Evolutionary conservation across 2,888 invertebrate genomes (phyloP).

Genomic region (Volucella zonaria): DNA sequence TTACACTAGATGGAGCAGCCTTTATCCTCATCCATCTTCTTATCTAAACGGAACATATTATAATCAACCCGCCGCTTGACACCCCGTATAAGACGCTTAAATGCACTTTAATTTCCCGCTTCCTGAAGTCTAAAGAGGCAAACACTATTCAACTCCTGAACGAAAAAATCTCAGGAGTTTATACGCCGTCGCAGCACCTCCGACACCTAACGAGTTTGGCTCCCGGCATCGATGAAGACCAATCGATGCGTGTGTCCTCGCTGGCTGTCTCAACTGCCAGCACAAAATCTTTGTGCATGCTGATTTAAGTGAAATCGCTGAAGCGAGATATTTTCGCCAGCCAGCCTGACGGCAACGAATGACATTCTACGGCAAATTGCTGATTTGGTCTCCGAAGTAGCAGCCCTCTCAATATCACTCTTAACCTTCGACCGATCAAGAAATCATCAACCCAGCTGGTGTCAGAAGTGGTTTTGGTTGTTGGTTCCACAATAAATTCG

Average conservation of each 20-base stretch:
- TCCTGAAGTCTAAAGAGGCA: conserved; percentile 5
- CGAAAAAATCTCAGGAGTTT: background rate
- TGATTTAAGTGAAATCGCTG: conserved; percentile 8
- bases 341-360: background rate
- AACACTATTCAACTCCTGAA: conserved; percentile 3
- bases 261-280: conserved; percentile 19
- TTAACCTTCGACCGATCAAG: background rate
- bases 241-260: too few species aligned
- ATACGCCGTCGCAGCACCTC: conserved; percentile 22
- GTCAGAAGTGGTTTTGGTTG: background rate
- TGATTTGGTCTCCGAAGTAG: conserved; percentile 6
- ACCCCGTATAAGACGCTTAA: conserved; percentile 21
- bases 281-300: conserved; percentile 11
- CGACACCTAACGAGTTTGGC: conserved; percentile 26
- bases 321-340: conserved; percentile 4
- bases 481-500: background rate
- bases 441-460: background rate
- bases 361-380: background rate
- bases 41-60: background rate
- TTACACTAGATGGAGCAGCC: too few species aligned
- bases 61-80: background rate
- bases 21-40: too few species aligned
- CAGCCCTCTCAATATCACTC: background rate
- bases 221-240: background rate
- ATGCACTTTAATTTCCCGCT: conserved; percentile 20